Evolutionary conservation across 2,797 vertebrate species (phyloP), one percentile per base, ranked within the genome.

Genomic region (Scarus forsteni): DNA sequence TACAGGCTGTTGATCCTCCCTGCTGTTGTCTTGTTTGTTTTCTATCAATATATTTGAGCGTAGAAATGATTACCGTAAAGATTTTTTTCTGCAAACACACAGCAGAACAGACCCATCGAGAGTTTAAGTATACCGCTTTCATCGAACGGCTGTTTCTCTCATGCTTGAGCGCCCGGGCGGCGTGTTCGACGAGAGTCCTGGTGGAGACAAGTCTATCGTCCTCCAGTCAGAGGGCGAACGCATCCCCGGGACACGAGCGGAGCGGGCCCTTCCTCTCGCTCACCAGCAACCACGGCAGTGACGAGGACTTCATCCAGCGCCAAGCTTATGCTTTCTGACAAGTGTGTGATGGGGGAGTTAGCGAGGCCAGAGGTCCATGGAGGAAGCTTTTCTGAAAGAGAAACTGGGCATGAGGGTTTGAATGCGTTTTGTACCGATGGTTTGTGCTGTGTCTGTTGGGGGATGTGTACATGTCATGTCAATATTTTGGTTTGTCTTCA

Each of bases 261-360:
- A 50, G 67, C 71, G 12, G 36, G 58, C 14, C 50, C 59, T 65
- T 77, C 42, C 52, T 65, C 77, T 70, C 34, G 57, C 75, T 80
- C 73, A 62, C 84, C 82, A 77, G 84, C 70, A 83, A 87, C 73
- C 34, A 67, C 58, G 53, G 63, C 77, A 70, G 73, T 87, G 90
- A 91, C 83, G 73, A 70, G 85, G 76, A 86, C 81, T 75, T 92
- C 85, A 85, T 70, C 79, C 66, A 80, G 76, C 79, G 15, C 45
- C 6, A 38, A 87, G 86, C 89, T 91, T 91, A 94, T 89, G 86
- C 70, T 83, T 89, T 85, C 63, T 93, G 92, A 93, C 92, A 94
- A 88, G 84, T 88, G 85, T 86, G 84, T 80, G 87, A 92, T 68
- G 75, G 76, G 83, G 84, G 85, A 77, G 83, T 85, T 87, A 83